Conservation (phyloP, 2,888 invertebrate species). For the Zygogramma bicolorata region DNA sequence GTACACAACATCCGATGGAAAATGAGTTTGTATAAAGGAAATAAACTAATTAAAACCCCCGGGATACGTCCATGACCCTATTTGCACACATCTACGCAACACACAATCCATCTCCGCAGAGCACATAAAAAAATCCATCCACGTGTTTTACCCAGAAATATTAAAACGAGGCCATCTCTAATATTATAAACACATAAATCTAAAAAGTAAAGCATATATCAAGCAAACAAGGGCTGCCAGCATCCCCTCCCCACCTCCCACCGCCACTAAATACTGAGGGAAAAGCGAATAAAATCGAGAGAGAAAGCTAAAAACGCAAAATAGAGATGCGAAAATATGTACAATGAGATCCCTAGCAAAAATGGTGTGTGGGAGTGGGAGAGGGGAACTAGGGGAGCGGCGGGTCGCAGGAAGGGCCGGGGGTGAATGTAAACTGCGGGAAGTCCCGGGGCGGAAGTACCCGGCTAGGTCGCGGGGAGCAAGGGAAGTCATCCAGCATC, state of each 20-base stretch:
- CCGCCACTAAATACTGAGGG: constrained; percentile 53
- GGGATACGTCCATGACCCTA: constrained; percentile 27
- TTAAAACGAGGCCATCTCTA: constrained; percentile 56
- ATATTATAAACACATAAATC: constrained; percentile 63
- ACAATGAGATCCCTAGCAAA: constrained; percentile 63
- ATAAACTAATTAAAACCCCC: not conserved
- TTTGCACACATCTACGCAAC: constrained; percentile 33
- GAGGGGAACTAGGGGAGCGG: constrained; percentile 43
- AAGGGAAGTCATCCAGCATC: constrained; percentile 46
- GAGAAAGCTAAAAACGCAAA: constrained; percentile 63
- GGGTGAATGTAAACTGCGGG: constrained; percentile 56
- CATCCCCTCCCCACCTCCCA: constrained; percentile 48
- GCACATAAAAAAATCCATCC: constrained; percentile 45
- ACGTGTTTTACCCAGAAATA: constrained; percentile 50
- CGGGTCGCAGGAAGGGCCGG: constrained; percentile 44
- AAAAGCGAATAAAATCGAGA: constrained; percentile 60
- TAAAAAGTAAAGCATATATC: constrained; percentile 59
- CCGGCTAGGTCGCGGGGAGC: constrained; percentile 41
- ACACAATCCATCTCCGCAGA: constrained; percentile 28
- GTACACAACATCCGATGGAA: constrained; percentile 4
- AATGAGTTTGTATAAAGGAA: not conserved
- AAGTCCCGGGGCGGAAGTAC: constrained; percentile 55
- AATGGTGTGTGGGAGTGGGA: constrained; percentile 58
- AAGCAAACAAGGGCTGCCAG: constrained; percentile 43
- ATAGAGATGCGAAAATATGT: constrained; percentile 64